Evolutionary conservation across 2,888 invertebrate species (phyloP).

Genomic region (Catocala fraxini): DNA sequence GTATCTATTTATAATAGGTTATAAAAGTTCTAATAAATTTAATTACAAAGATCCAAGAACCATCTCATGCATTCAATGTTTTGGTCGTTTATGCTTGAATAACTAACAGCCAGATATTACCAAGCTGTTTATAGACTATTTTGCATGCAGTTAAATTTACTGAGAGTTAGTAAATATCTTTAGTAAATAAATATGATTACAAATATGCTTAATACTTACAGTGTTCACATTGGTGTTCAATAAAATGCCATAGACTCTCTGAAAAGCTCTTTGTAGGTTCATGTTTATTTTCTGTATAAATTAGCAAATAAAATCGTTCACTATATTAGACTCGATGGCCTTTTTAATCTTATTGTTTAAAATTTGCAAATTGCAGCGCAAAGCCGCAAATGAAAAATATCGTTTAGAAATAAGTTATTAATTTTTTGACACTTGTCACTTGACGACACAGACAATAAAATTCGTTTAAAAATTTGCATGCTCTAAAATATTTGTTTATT

Average conservation of each 20-base stretch:
- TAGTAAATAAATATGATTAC: no score
- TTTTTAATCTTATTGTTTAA: conserved; percentile 20
- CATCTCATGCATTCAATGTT: no score
- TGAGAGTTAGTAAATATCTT: no score
- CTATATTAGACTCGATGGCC: conserved; percentile 12
- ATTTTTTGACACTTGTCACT: conserved; percentile 5
- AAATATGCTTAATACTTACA: conserved; percentile 47
- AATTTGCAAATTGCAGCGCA: conserved; percentile 12
- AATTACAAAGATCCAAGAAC: no score
- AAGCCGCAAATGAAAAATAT: conserved; percentile 17
- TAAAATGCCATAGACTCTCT: conserved; percentile 57
- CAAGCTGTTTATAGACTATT: no score
- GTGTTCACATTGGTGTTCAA: conserved; percentile 54
- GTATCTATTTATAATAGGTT: no score
- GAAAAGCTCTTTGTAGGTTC: conserved; percentile 66
- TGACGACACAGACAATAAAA: conserved; percentile 2
- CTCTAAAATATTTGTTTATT: no score
- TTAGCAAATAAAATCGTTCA: background rate
- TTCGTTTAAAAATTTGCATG: background rate
- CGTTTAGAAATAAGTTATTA: conserved; percentile 30
- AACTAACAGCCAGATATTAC: no score
- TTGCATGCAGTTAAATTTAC: no score
- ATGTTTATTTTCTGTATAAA: conserved; percentile 39
- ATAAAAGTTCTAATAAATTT: no score
- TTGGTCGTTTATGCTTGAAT: no score